Percentiles rank a stretch among this genome's conserved stretches.
Evolutionary conservation across 2,113 vertebrate genomes (phyloP).

Genomic region (Megaleporinus macrocephalus): DNA sequence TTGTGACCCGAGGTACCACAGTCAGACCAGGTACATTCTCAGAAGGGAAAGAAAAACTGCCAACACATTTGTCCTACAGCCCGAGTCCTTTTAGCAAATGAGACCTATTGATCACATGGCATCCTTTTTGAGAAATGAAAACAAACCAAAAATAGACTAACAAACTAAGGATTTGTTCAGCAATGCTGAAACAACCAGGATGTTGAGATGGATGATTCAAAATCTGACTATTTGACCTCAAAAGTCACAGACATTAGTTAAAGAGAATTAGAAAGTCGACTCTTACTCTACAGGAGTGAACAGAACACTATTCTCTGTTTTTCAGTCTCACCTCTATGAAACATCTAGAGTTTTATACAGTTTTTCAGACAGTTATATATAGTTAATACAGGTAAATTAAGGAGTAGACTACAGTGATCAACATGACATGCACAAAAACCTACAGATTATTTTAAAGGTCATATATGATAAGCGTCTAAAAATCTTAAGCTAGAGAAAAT

Average conservation of each 20-base stretch:
- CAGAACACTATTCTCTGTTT: too few relatives aligned
- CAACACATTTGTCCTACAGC: conserved; percentile 45
- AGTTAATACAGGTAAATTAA: too few relatives aligned
- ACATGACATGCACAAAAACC: too few relatives aligned
- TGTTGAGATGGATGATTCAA: too few relatives aligned
- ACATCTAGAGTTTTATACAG: too few relatives aligned
- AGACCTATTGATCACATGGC: conserved; percentile 38
- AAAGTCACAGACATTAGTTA: not conserved
- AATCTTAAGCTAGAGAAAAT: too few relatives aligned
- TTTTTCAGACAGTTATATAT: too few relatives aligned
- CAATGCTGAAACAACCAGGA: not conserved
- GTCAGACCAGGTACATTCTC: conserved; percentile 28
- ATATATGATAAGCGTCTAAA: too few relatives aligned
- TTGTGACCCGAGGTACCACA: conserved; percentile 61
- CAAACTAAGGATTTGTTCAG: conserved; percentile 13
- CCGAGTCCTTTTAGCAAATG: conserved; percentile 47
- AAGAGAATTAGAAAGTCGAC: not conserved
- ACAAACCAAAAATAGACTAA: conserved; percentile 28
- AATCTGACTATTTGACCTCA: not conserved
- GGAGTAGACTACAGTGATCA: too few relatives aligned
- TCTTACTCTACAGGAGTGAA: too few relatives aligned
- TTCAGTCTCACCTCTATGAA: too few relatives aligned
- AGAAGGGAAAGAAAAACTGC: conserved; percentile 41
- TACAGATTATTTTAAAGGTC: too few relatives aligned
- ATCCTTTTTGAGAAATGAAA: conserved; percentile 39